Evolutionary conservation across 2,113 vertebrate species (phyloP).

Genomic region (Morone chrysops): DNA sequence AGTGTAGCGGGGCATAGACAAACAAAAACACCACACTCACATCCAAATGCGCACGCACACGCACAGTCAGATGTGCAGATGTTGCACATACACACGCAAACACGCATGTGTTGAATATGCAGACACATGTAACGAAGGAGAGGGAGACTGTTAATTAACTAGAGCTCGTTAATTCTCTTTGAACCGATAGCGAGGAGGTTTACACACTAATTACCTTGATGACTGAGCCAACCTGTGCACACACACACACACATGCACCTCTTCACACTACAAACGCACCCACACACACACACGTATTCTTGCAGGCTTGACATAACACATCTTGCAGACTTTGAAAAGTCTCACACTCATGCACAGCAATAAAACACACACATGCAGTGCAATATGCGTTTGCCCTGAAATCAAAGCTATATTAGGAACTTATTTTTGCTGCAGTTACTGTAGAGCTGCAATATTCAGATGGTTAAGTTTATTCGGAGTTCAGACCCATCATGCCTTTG

Average conservation of each 20-base stretch:
- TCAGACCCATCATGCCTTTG: constrained; percentile 51
- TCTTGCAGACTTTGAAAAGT: constrained; percentile 62
- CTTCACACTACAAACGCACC: constrained; percentile 10
- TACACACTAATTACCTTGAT: constrained; percentile 84
- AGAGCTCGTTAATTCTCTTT: constrained; percentile 84
- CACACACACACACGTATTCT: constrained; percentile 26
- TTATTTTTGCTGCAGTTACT: constrained; percentile 15
- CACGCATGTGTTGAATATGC: constrained; percentile 77
- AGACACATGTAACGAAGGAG: constrained; percentile 79
- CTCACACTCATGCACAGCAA: constrained; percentile 45
- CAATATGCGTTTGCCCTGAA: constrained; percentile 42
- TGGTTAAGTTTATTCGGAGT: constrained; percentile 65
- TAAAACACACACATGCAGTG: constrained; percentile 30
- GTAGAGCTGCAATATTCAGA: constrained; percentile 50
- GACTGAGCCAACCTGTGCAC: constrained; percentile 74
- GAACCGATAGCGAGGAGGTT: constrained; percentile 81
- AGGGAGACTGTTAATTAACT: constrained; percentile 83
- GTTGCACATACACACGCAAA: constrained; percentile 35
- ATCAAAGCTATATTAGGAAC: constrained; percentile 66
- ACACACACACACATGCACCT: constrained; percentile 25
- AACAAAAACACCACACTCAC: constrained; percentile 32
- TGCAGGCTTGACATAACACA: constrained; percentile 67
- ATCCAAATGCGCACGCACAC: constrained; percentile 29
- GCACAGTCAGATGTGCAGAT: constrained; percentile 54
- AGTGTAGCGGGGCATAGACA: constrained; percentile 43